Evolutionary conservation across 2,113 vertebrate genomes (phyloP).

Genomic region (Tachuris rubrigastra): DNA sequence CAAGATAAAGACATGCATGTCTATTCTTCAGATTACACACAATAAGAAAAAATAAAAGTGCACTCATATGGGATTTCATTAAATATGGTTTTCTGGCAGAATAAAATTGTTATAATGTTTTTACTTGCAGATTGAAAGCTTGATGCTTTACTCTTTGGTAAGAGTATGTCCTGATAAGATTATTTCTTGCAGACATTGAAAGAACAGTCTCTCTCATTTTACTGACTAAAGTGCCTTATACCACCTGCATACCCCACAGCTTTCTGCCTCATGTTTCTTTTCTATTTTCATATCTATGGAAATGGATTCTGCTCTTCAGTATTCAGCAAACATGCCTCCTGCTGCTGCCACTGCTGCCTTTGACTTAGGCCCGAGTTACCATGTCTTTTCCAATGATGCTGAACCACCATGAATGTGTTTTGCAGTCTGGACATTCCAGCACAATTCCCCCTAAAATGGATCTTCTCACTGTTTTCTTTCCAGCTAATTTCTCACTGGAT

Average conservation of each 20-base stretch:
- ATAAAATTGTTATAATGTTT: background rate
- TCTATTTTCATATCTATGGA: constrained; percentile 57
- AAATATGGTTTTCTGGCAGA: background rate
- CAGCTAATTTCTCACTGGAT: background rate
- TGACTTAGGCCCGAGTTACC: constrained; percentile 25
- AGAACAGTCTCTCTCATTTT: background rate
- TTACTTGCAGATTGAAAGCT: background rate
- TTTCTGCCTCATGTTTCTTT: constrained; percentile 44
- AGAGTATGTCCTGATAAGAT: background rate
- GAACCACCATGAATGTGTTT: constrained; percentile 7
- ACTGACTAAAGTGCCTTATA: background rate
- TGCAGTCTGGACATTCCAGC: background rate
- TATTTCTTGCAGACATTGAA: background rate
- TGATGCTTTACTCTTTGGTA: background rate
- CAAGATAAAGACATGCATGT: background rate
- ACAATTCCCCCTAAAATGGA: background rate
- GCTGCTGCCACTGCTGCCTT: constrained; percentile 10
- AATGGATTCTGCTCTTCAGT: constrained; percentile 51
- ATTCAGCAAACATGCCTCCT: constrained; percentile 32
- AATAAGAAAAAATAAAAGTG: background rate
- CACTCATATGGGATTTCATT: background rate
- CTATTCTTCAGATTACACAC: background rate
- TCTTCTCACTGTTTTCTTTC: background rate
- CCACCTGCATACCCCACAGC: background rate
- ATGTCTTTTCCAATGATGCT: constrained; percentile 38